Evolutionary conservation across 2,797 vertebrate genomes (phyloP).

Genomic region (Todus mexicanus): DNA sequence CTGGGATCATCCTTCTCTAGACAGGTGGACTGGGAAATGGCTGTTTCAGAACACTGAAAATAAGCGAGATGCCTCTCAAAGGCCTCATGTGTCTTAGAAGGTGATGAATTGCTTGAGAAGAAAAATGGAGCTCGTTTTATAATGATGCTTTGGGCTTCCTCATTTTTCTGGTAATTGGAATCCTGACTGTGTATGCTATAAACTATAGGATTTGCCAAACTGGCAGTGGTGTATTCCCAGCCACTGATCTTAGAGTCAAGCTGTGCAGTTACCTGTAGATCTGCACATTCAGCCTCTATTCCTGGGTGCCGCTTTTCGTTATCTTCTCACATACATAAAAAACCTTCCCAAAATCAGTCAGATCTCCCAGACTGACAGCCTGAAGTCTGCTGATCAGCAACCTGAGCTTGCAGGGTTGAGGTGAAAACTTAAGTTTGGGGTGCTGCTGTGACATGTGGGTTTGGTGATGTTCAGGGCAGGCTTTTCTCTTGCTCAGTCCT

Average conservation of each 20-base stretch:
- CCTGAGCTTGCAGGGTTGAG: neutral
- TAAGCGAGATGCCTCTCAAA: neutral
- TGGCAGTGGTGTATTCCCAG: neutral
- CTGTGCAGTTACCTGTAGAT: neutral
- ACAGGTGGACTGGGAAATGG: neutral
- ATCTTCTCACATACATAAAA: neutral
- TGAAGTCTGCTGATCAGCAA: neutral
- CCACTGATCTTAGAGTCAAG: neutral
- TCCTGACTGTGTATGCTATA: neutral
- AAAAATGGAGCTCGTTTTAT: neutral
- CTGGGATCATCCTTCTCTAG: neutral
- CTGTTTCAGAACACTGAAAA: neutral
- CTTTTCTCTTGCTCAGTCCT: neutral
- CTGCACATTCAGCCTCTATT: neutral
- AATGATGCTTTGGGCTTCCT: neutral
- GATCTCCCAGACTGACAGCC: neutral
- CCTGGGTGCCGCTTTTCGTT: neutral
- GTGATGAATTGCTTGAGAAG: neutral
- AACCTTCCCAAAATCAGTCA: neutral
- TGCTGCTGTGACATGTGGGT: neutral
- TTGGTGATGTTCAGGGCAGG: neutral
- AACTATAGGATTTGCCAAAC: neutral
- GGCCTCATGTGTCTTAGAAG: neutral
- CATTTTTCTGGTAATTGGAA: neutral
- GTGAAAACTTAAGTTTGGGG: neutral